Evolutionary conservation across 2,888 invertebrate genomes (phyloP), one percentile per base, ranked within the genome.

Genomic region (Phalangium opilio): DNA sequence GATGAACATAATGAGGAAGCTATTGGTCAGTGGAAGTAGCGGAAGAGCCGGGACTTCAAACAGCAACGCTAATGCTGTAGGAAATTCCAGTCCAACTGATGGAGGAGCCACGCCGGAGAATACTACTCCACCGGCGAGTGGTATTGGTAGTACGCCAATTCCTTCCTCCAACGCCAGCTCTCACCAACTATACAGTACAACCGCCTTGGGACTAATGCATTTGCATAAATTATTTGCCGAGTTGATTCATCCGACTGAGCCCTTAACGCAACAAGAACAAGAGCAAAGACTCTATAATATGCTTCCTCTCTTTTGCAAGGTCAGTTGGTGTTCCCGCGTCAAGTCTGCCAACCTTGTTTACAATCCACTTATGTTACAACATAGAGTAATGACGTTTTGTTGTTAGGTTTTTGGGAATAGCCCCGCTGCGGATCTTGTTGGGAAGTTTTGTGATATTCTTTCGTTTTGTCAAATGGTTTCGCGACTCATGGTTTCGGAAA

Each of bases 261-360:
- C 81, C 3, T 72, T 86, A 12, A 75, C 77, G 38, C 85, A 86
- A 54, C 72, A 75, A 47, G 87, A 89, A 65, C 77, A 81, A 62
- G 91, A 95, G 70, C 84, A 84, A 63, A 89, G 90, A 67, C 74
- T 96, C 12, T 93, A 93, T 69, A 90, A 89, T 67, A 91, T 98
- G 89, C 73, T 98, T 64, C 96, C 96, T 47, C 73, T 96, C 35
- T 96, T 96, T 71, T 93, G 91, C 72, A 95, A 93, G 78, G 91
- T 90, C 44, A 50, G 14, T 42, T 14, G n/a, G n/a, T n/a, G n/a
- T n/a, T n/a, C n/a, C n/a, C 12, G 40, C n/a, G n/a, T 32, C 11
- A 14, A 7, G 2, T 27, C 15, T 36, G 36, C 36, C 14, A 36
- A n/a, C 17, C 14, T 7, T 15, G 36, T n/a, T n/a, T n/a, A n/a